Percentiles rank a stretch among this genome's conserved stretches.
Conservation (phyloP, 2,888 invertebrate genomes). For the Andrena flavipes region DNA sequence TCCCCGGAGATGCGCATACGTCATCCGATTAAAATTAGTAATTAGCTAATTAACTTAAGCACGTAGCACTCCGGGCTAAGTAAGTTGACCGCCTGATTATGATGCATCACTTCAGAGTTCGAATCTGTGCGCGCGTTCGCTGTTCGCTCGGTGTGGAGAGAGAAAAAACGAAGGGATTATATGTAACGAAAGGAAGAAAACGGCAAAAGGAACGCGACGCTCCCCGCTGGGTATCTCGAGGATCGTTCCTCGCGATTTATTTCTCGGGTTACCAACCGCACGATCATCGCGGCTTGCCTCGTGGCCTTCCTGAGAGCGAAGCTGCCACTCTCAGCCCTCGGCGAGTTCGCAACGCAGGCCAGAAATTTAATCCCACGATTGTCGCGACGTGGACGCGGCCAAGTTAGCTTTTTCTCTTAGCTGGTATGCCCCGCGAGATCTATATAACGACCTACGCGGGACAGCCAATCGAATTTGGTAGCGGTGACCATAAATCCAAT, state of each 20-base stretch:
- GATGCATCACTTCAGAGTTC: conserved; percentile 80
- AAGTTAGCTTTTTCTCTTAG: neutral
- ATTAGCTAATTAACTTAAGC: conserved; percentile 85
- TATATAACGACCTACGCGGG: neutral
- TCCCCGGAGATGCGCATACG: conserved; percentile 85
- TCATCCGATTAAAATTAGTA: conserved; percentile 85
- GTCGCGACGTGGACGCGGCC: neutral
- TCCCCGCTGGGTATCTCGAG: conserved; percentile 23
- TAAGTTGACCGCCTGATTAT: conserved; percentile 85
- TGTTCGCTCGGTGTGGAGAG: conserved; percentile 3
- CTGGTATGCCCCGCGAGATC: neutral
- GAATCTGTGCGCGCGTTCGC: conserved; percentile 55
- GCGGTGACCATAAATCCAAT: neutral
- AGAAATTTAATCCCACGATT: conserved; percentile 24
- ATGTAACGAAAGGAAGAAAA: conserved; percentile 32
- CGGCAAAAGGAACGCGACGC: conserved; percentile 18
- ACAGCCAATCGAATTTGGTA: neutral
- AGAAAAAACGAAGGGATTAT: conserved; percentile 39
- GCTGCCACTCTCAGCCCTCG: conserved; percentile 18
- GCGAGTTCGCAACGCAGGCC: conserved; percentile 21
- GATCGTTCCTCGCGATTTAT: conserved; percentile 52
- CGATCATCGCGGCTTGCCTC: conserved; percentile 35
- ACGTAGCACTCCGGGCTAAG: conserved; percentile 77
- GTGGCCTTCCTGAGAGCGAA: conserved; percentile 32
- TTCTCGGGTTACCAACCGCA: conserved; percentile 34